A percentile compares a stretch with the other conserved stretches of the same genome.
Evolutionary conservation across 1,140 invertebrate species (phyloP).

Genomic region (Drosophila nannoptera): DNA sequence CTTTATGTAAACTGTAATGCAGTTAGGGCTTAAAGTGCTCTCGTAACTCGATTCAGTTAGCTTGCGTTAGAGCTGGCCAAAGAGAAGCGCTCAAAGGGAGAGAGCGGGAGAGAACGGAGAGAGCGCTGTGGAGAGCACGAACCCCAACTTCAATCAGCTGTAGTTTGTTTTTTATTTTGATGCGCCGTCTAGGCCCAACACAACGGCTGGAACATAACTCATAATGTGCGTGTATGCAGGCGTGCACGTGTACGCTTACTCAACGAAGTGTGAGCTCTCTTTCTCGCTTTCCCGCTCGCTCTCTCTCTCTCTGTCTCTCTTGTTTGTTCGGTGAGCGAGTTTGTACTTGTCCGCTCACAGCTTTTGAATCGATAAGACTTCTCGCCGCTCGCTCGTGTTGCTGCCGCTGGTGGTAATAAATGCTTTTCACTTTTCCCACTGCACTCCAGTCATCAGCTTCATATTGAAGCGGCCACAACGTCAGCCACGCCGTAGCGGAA

Average conservation of each 20-base stretch:
- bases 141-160: constrained; percentile 65
- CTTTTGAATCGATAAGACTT: constrained; percentile 71
- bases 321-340: constrained; percentile 41
- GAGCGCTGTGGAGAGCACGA: constrained; percentile 9
- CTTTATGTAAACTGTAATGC: too few species aligned
- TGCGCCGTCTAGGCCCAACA: constrained; percentile 36
- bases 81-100: background rate
- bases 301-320: constrained; percentile 39
- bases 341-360: constrained; percentile 37
- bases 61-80: too few species aligned
- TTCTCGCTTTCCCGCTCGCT: constrained; percentile 36
- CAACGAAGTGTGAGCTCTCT: constrained; percentile 35
- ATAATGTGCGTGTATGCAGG: constrained; percentile 19
- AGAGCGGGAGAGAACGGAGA: background rate
- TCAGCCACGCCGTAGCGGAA: constrained; percentile 37
- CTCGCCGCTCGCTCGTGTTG: constrained; percentile 31
- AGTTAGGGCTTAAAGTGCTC: too few species aligned
- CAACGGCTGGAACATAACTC: constrained; percentile 15
- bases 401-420: constrained; percentile 67
- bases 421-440: constrained; percentile 78
- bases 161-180: constrained; percentile 74
- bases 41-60: background rate
- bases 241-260: constrained; percentile 3
- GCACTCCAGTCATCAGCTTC: constrained; percentile 76
- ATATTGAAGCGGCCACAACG: constrained; percentile 72